These are phyloP conservation scores for Medauroidea extradentata DNA, from an alignment of 1,140 invertebrate genomes.

Conservation along the genomic window DNA sequence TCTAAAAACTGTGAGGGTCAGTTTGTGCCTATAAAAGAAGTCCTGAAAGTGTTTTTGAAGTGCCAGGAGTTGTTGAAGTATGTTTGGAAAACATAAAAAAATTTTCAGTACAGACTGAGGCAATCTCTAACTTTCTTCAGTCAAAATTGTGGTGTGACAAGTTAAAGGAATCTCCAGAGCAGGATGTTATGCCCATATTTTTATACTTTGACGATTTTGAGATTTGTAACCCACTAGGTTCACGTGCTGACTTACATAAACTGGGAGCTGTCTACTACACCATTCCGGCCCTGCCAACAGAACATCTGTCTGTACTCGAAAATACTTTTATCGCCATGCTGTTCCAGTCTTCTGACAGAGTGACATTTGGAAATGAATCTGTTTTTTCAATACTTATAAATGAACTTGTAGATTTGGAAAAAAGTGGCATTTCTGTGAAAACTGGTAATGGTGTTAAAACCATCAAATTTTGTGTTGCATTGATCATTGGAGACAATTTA, in stretches of 20 bases:
- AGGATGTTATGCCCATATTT: neutral
- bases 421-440: neutral
- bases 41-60: neutral
- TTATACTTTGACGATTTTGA: slow-evolving; percentile 10
- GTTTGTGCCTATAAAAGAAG: neutral
- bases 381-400: slow-evolving; percentile 21
- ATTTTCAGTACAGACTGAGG: neutral
- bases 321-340: neutral
- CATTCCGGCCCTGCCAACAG: neutral
- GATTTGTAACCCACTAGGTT: neutral
- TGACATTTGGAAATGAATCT: slow-evolving; percentile 17
- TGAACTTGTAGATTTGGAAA: neutral
- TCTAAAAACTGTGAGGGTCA: neutral
- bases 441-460: neutral
- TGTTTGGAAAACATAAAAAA: neutral
- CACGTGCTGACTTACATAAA: neutral
- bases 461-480: neutral
- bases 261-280: neutral
- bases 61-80: neutral
- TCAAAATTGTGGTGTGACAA: neutral
- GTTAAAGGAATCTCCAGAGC: neutral
- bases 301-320: neutral
- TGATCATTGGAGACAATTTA: no score
- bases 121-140: neutral
- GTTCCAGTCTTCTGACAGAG: slow-evolving; percentile 4